A percentile compares a stretch with the other conserved stretches of the same genome.
Conservation (phyloP, 2,113 vertebrate species). For the Oncorhynchus kisutch region DNA sequence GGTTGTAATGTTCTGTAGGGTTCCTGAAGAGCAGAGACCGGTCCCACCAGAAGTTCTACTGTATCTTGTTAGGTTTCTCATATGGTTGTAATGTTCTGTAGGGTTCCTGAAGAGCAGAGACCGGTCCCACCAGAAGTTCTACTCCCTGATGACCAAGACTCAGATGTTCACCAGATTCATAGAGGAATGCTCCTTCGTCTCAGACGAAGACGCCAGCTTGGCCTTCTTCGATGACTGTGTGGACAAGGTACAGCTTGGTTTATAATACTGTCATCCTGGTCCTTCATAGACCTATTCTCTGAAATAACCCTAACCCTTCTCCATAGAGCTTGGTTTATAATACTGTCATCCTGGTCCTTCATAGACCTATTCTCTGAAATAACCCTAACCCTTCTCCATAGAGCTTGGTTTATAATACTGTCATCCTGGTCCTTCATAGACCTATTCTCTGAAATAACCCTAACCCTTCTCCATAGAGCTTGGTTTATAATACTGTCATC, state of each 20-base stretch:
- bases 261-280: not conserved
- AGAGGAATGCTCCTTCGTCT: conserved; percentile 98
- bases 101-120: conserved; percentile 96
- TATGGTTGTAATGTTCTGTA: conserved; percentile 45
- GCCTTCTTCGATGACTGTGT: conserved; percentile 99
- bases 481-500: too few species aligned
- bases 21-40: conserved; percentile 96
- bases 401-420: too few species aligned
- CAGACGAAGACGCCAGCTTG: conserved; percentile 94
- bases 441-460: too few species aligned
- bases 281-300: too few species aligned
- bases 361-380: too few species aligned
- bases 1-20: conserved; percentile 71
- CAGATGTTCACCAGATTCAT: conserved; percentile 99
- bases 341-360: too few species aligned
- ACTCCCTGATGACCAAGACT: conserved; percentile 95
- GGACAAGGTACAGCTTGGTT: conserved; percentile 83
- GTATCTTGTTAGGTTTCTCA: too few species aligned
- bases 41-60: conserved; percentile 87
- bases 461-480: too few species aligned
- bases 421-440: too few species aligned
- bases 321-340: too few species aligned
- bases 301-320: too few species aligned
- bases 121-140: conserved; percentile 97
- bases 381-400: too few species aligned